Conservation (phyloP, 2,888 invertebrate species). For the Empis stercorea region DNA sequence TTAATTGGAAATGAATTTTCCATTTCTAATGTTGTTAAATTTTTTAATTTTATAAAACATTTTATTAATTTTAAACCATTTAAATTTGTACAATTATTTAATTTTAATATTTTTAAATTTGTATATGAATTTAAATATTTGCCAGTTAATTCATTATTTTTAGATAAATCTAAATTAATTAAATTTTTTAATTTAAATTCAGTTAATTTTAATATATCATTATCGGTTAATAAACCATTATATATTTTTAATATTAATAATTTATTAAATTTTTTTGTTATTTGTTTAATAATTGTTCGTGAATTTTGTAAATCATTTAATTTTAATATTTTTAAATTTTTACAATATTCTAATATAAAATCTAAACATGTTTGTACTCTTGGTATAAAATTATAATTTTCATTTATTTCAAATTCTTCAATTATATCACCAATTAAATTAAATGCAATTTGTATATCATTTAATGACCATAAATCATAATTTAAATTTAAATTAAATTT, state of each 20-base stretch:
- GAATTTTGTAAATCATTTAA: neutral
- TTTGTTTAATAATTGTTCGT: neutral
- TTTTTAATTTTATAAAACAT: no score
- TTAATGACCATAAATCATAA: neutral
- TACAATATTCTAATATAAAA: neutral
- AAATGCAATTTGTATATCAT: neutral
- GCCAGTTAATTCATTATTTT: neutral
- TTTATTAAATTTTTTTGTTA: neutral
- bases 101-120: neutral
- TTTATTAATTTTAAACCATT: neutral
- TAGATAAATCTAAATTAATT: neutral
- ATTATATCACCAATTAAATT: neutral
- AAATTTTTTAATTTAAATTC: neutral
- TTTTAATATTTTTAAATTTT: neutral
- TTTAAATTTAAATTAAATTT: neutral
- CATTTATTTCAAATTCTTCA: neutral
- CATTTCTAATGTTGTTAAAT: no score
- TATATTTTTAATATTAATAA: neutral
- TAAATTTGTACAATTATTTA: neutral
- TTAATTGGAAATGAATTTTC: no score
- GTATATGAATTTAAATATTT: no score
- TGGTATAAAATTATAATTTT: neutral
- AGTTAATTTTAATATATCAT: neutral
- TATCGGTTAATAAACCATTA: neutral
- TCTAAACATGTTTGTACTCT: neutral